Evolutionary conservation across 2,797 vertebrate species (phyloP).

Genomic region (Harpagifer antarcticus): DNA sequence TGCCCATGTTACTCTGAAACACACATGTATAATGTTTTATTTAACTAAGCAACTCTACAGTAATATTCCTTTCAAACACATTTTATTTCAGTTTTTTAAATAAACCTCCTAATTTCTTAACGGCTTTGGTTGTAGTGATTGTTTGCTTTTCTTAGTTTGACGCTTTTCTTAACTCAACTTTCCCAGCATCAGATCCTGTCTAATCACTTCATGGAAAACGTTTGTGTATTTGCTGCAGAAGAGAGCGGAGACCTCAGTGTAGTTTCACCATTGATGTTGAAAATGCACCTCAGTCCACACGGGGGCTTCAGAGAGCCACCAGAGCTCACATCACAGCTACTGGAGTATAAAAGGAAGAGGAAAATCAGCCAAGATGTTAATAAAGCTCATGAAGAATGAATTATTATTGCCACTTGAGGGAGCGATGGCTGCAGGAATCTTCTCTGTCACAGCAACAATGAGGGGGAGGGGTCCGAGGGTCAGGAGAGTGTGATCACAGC

Average conservation of each 20-base stretch:
- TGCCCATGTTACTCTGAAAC: too few species aligned
- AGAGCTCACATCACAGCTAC: not conserved
- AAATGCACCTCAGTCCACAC: conserved; percentile 28
- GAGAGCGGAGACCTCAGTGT: not conserved
- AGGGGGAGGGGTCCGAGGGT: not conserved
- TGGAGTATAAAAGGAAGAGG: not conserved
- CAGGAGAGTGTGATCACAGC: not conserved
- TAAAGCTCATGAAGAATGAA: not conserved
- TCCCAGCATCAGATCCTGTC: too few species aligned
- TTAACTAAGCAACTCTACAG: too few species aligned
- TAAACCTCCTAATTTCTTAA: too few species aligned
- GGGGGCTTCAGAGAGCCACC: conserved; percentile 55
- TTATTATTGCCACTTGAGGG: conserved; percentile 55
- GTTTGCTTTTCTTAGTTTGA: too few species aligned
- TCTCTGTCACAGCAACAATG: not conserved
- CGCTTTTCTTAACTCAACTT: too few species aligned
- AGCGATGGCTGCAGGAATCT: conserved; percentile 38
- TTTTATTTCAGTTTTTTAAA: too few species aligned
- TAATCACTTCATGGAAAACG: not conserved
- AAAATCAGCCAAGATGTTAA: not conserved
- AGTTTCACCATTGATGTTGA: too few species aligned
- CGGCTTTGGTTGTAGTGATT: too few species aligned
- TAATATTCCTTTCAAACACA: too few species aligned
- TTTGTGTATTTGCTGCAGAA: conserved; percentile 16
- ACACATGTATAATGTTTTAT: too few species aligned